These are phyloP conservation scores for Barnardius zonarius DNA, from an alignment of 2,113 vertebrate species.

Conservation along the genomic window DNA sequence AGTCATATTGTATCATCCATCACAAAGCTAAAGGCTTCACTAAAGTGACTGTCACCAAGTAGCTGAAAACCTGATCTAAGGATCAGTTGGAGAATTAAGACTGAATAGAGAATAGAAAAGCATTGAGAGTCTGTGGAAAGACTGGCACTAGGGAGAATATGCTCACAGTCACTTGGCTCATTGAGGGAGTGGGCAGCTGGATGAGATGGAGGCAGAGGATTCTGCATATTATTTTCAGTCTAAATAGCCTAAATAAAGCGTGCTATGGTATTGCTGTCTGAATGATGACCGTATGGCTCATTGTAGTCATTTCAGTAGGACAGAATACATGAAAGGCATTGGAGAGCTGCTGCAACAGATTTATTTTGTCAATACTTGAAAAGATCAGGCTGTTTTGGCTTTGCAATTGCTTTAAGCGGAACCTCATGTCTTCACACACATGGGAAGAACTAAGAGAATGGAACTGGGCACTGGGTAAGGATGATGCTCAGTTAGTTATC, in stretches of 20 bases:
- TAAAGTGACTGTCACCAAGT: background rate
- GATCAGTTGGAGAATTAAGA: background rate
- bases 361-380: background rate
- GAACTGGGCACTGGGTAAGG: background rate
- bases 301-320: background rate
- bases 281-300: background rate
- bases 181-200: background rate
- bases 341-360: background rate
- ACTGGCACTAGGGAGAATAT: background rate
- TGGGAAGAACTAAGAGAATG: background rate
- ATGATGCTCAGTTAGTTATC: background rate
- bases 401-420: background rate
- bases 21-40: rapidly evolving
- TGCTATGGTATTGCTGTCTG: background rate
- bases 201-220: background rate
- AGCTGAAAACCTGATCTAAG: background rate
- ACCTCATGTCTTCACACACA: rapidly evolving
- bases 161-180: background rate
- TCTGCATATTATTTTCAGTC: background rate
- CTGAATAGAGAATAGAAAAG: background rate
- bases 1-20: background rate
- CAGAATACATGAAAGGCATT: background rate
- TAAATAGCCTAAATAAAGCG: background rate
- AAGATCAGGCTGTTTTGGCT: background rate
- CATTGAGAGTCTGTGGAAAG: background rate